A percentile compares a stretch with the other conserved stretches of the same genome.
phyloP scores from a whole-genome alignment of 2,113 vertebrate species.

The Meriones unguiculatus region DNA sequence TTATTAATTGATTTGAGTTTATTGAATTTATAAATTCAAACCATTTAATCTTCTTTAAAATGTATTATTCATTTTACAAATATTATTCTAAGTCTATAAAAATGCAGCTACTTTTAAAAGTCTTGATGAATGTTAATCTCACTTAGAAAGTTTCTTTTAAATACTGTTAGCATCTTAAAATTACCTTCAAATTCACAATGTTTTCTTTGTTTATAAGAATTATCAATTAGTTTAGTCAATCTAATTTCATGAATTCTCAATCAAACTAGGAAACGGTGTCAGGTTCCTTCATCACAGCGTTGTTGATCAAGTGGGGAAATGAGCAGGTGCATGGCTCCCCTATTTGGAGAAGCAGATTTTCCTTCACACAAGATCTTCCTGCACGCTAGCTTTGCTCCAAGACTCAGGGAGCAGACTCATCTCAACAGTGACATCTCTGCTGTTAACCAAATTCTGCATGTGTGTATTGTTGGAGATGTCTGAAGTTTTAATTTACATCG shows the following conservation, averaged over 20 bases:
- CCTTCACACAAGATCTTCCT: too few relatives aligned
- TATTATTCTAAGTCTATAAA: not conserved
- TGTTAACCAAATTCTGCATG: not conserved
- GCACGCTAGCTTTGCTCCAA: not conserved
- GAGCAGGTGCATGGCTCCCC: too few relatives aligned
- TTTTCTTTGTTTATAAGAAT: constrained; percentile 17
- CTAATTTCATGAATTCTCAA: not conserved
- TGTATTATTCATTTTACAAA: not conserved
- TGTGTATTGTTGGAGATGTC: not conserved
- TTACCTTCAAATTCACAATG: constrained; percentile 15
- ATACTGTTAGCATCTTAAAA: not conserved
- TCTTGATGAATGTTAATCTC: not conserved
- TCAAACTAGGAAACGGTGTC: not conserved
- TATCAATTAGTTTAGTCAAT: not conserved
- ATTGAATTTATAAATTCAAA: not conserved
- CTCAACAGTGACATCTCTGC: not conserved
- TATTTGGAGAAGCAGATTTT: too few relatives aligned
- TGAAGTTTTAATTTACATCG: not conserved
- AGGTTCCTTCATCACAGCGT: not conserved
- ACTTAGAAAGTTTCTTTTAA: constrained; percentile 7
- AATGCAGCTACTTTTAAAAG: not conserved
- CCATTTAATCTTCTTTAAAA: not conserved
- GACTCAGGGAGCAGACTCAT: not conserved
- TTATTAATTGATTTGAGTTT: not conserved
- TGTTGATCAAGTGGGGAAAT: not conserved